Base-by-base conservation (phyloP, 2,888 invertebrate genomes). In the Pollenia labialis region DNA sequence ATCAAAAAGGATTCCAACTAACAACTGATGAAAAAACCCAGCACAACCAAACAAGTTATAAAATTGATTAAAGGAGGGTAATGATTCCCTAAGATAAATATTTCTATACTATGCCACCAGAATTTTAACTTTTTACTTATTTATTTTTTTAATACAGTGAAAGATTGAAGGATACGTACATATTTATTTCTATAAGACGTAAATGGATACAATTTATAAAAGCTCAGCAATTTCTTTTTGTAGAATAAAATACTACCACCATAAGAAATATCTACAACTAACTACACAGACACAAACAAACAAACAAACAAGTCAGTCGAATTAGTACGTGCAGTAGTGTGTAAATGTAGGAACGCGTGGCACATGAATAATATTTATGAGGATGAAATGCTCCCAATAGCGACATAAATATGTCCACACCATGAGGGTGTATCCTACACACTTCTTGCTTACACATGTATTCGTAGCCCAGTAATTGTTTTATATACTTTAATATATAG, bases 321-420 rank as follows among this genome's bases (percentile, higher is more conserved):
- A 44, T 54, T 44, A 46, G 42, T 66, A 52, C 4, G 40, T 40
- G 18, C 32, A n/a, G 4, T 8, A n/a, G 32, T 18, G 32, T 42
- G 46, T 56, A 62, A 60, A 11, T 64, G 69, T 44, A 71, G 46
- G 72, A 75, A 72, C 66, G 69, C 58, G 71, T 77, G 77, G 64
- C 79, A 80, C 88, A 92, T 92, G 91, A 92, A 91, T 90, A 91
- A 92, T 92, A 91, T 92, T 92, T 92, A 92, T 92, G 92, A 90
- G 91, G 88, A 91, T 91, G 92, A 91, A 92, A 92, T 91, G 92
- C 91, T 92, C 91, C 91, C 91, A 92, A 90, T 91, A 90, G 91
- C 90, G 91, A 91, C 91, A 92, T 92, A 92, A 92, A 92, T 91
- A 92, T 92, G 92, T 92, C 92, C 90, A 90, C 91, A 92, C 90